A percentile compares a stretch with the other conserved stretches of the same genome.
Evolutionary conservation across 1,140 invertebrate species (phyloP).

Genomic region (Drosophila erecta): DNA sequence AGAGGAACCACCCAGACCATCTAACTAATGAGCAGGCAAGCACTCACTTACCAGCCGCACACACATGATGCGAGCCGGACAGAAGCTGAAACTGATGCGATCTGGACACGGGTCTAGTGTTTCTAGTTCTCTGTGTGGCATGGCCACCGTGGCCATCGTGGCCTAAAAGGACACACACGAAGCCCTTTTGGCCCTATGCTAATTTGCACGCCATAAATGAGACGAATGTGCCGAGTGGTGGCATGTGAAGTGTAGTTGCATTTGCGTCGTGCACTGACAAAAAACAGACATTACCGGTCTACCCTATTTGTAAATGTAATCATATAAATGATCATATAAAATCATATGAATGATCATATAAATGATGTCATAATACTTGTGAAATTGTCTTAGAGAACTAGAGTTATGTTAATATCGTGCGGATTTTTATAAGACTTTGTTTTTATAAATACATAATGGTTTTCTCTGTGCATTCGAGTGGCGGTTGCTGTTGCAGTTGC

Average conservation of each 20-base stretch:
- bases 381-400: no score
- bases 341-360: no score
- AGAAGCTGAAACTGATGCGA: slow-evolving; percentile 40
- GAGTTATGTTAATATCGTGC: no score
- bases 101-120: slow-evolving; percentile 10
- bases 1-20: slow-evolving; percentile 22
- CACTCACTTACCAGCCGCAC: slow-evolving; percentile 31
- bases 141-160: slow-evolving; percentile 17
- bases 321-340: no score
- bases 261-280: slow-evolving; percentile 17
- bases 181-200: slow-evolving; percentile 67
- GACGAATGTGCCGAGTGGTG: slow-evolving; percentile 77
- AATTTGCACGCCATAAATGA: slow-evolving; percentile 83
- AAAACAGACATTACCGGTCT: background rate
- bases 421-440: no score
- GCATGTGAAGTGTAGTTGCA: slow-evolving; percentile 36
- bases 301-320: no score
- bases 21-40: slow-evolving; percentile 65
- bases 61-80: slow-evolving; percentile 32
- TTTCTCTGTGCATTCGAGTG: background rate
- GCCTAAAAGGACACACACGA: slow-evolving; percentile 73
- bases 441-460: no score
- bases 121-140: background rate
- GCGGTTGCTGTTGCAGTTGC: slow-evolving; percentile 23
- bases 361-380: no score